Evolutionary conservation across 2,797 vertebrate genomes (phyloP).

Genomic region (Platalea minor): DNA sequence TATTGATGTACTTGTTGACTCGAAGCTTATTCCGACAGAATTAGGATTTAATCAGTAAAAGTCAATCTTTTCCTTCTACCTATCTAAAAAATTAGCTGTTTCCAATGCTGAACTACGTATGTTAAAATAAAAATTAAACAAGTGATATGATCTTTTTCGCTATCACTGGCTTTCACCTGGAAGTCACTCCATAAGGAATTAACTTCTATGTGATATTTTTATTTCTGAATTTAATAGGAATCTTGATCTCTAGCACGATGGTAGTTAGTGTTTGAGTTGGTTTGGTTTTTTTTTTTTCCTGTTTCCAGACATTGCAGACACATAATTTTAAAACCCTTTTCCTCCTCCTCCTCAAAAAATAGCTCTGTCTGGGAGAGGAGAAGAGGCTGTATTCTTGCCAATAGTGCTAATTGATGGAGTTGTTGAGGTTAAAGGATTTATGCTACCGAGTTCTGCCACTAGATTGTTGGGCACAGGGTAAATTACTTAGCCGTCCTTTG

Average conservation of each 20-base stretch:
- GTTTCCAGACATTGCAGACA: background rate
- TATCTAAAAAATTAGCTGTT: background rate
- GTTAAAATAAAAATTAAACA: background rate
- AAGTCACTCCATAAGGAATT: background rate
- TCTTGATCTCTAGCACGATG: background rate
- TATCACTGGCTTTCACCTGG: background rate
- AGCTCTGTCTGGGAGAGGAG: background rate
- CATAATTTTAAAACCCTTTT: background rate
- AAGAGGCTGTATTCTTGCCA: background rate
- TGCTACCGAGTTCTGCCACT: background rate
- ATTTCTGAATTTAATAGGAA: background rate
- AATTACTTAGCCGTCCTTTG: background rate
- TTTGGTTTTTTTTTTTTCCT: too few relatives aligned
- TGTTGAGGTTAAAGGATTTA: background rate
- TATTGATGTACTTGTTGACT: background rate
- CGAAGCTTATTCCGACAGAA: background rate
- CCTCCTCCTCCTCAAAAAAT: background rate
- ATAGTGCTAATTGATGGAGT: background rate
- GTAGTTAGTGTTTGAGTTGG: background rate
- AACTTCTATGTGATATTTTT: background rate
- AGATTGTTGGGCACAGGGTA: background rate
- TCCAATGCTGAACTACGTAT: background rate
- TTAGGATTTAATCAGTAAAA: background rate
- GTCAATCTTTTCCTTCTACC: background rate
- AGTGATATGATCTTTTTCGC: background rate